These are phyloP conservation scores for Orchestia grillus DNA, from an alignment of 1,140 invertebrate species.

Conservation along the genomic window DNA sequence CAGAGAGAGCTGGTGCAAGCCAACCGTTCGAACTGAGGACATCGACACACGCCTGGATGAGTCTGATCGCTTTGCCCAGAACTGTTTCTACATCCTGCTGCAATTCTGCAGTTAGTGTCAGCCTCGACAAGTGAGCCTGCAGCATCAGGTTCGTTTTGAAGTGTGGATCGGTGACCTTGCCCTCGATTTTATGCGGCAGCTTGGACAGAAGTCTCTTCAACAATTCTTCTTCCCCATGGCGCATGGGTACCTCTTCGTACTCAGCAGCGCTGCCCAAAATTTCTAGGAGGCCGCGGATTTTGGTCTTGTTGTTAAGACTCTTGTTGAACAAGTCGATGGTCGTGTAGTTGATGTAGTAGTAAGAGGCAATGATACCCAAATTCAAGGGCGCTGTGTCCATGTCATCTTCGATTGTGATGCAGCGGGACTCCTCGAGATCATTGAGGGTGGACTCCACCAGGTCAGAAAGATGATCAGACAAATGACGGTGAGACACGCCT, in stretches of 20 bases:
- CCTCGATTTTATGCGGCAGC: constrained; percentile 81
- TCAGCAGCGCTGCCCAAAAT: constrained; percentile 98
- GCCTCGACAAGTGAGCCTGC: constrained; percentile 94
- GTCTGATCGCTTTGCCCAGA: constrained; percentile 81
- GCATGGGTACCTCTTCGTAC: constrained; percentile 93
- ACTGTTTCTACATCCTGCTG: constrained; percentile 96
- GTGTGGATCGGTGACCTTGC: constrained; percentile 83
- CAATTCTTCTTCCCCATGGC: constrained; percentile 94
- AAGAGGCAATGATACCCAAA: constrained; percentile 99
- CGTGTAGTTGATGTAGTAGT: constrained; percentile 99
- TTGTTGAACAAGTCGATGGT: constrained; percentile 98
- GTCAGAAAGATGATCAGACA: constrained; percentile 98
- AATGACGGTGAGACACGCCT: constrained; percentile 94
- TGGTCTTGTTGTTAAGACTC: constrained; percentile 96
- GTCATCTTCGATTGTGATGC: constrained; percentile 97
- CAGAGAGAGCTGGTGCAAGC: constrained; percentile 96
- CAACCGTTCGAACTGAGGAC: constrained; percentile 98
- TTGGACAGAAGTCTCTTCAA: constrained; percentile 84
- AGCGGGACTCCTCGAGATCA: constrained; percentile 97
- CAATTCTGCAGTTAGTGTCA: constrained; percentile 94
- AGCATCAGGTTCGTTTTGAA: constrained; percentile 96
- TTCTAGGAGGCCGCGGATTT: constrained; percentile 95
- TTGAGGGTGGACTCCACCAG: constrained; percentile 95
- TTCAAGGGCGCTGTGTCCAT: constrained; percentile 97
- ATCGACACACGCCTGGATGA: constrained; percentile 99